phyloP scores from a whole-genome alignment of 2,797 vertebrate species.

The Hylomyscus alleni region DNA sequence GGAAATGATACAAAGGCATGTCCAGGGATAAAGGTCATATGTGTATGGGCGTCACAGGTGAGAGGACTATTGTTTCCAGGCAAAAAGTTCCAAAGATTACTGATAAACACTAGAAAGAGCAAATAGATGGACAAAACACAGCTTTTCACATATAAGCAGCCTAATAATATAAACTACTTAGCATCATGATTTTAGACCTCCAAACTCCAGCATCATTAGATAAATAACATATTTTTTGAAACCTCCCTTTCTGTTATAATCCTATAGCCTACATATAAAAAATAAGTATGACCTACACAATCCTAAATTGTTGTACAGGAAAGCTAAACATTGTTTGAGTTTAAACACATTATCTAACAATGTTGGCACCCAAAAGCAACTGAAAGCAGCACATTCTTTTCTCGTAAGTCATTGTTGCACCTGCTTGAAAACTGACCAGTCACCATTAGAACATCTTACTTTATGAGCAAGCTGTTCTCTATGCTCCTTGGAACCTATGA shows the following conservation, averaged over 20 bases:
- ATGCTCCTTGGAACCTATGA: background rate
- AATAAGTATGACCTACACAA: background rate
- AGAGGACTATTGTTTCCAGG: background rate
- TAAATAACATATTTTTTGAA: background rate
- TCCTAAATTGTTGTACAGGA: too few species aligned
- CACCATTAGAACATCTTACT: background rate
- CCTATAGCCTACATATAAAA: background rate
- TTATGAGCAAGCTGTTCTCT: background rate
- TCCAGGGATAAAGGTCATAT: background rate
- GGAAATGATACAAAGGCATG: background rate
- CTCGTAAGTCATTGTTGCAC: too few species aligned
- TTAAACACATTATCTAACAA: background rate
- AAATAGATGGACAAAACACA: too few species aligned
- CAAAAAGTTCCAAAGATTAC: background rate
- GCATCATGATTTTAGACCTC: background rate
- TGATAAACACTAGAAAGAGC: background rate
- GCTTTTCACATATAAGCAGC: background rate
- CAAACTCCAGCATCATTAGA: background rate
- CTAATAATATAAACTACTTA: background rate
- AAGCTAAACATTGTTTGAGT: background rate
- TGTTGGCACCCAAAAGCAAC: background rate
- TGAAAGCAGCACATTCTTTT: rapidly evolving
- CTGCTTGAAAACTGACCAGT: background rate
- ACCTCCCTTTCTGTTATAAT: background rate
- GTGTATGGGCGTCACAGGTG: background rate